phyloP scores from a whole-genome alignment of 53 echinoderm and acorn worm genomes.

The Apostichopus leukothele region DNA sequence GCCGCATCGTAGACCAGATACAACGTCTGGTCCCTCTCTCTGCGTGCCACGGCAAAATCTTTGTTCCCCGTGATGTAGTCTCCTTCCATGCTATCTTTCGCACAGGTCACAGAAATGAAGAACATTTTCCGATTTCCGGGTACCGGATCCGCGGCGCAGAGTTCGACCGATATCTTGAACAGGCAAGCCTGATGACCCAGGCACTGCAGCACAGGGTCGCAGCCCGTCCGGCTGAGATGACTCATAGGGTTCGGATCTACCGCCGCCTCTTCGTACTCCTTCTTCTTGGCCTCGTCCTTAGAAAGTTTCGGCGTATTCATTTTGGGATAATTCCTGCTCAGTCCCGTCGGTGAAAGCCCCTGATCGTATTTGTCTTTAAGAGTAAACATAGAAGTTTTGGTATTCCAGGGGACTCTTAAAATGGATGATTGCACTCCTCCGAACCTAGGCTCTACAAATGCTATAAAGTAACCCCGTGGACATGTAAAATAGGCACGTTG shows the following conservation, averaged over 20 bases:
- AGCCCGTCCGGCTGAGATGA: conserved; percentile 78
- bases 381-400: conserved; percentile 58
- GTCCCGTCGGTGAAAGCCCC: conserved; percentile 65
- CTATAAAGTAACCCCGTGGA: conserved; percentile 86
- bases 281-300: background rate
- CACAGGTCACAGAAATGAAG: conserved; percentile 78
- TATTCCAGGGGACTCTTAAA: conserved; percentile 47
- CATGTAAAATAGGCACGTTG: conserved; percentile 91
- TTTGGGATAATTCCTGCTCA: conserved; percentile 3
- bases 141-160: conserved; percentile 86
- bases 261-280: background rate
- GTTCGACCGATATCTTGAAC: conserved; percentile 86
- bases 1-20: conserved; percentile 68
- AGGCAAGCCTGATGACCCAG: conserved; percentile 96
- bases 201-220: conserved; percentile 88
- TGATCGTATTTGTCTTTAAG: conserved; percentile 75
- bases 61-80: conserved; percentile 58
- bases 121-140: conserved; percentile 94
- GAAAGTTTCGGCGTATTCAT: background rate
- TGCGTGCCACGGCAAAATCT: conserved; percentile 56
- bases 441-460: conserved; percentile 45
- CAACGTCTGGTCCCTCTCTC: conserved; percentile 71
- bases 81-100: conserved; percentile 72
- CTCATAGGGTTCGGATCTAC: conserved; percentile 37
- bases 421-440: conserved; percentile 38